Base-by-base conservation (phyloP, 1,140 invertebrate genomes). In the Cydia fagiglandana region DNA sequence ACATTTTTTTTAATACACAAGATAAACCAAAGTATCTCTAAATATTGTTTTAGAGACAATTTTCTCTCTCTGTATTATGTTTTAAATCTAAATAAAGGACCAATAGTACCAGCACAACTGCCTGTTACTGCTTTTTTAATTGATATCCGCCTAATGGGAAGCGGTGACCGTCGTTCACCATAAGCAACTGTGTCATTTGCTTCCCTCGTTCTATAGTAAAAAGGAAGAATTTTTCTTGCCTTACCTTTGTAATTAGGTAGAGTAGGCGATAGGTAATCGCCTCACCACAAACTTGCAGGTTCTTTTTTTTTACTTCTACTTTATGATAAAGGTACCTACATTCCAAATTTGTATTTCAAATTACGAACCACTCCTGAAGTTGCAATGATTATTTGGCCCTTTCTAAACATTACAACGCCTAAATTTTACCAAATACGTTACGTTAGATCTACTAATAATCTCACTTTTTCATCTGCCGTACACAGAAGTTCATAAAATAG, bases 391-490 rank as follows among this genome's bases (percentile, higher is more conserved):
- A 20, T 61, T 61, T 61, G 56, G 56, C 56, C 56, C 56, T 61
- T 61, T 24, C 45, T 61, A 61, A 61, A 20, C 7, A 24, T 61
- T 61, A 61, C 20, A 20, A 61, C 6, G 53, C 24, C 17, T 61
- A 61, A 20, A 20, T 20, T 24, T 61, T 61, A 61, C 53, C 17
- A 20, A 20, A 61, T 53, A 53, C 13, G 0, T 53, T 15, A 13
- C 1, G 3, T 41, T 41, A 76, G 66, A 78, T 79, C 81, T 85
- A 86, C 74, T 78, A 83, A 85, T 78, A 83, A 85, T 88, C 87
- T 87, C 87, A 88, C 87, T 86, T 83, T 75, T 77, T 75, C n/a
- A 75, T 70, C 77, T 77, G 73, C 73, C 17, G 68, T 73, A 47
- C 64, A 77, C 66, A 77, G 74, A 75, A 70, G 61, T 73, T 68